Base-by-base conservation (phyloP, 2,113 vertebrate genomes). In the Nibea coibor region DNA sequence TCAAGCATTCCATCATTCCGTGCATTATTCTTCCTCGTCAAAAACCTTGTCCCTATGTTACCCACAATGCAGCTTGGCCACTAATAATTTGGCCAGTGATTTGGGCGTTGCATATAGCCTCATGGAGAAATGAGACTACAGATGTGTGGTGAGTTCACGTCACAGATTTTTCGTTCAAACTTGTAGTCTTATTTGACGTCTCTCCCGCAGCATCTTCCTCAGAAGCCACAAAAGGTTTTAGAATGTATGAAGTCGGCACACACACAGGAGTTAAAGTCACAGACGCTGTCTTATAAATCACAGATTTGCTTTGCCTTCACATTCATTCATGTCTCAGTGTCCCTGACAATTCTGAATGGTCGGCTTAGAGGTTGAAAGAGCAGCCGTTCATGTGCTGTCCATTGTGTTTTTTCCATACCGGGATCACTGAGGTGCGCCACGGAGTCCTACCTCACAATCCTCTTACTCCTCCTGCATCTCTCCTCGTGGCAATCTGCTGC, bases 401-500 rank as follows among this genome's bases (percentile, higher is more conserved):
- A 39, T 68, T 75, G 45, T 68, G 72, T 66, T 61, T 83, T 54
- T 19, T 22, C 17, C 31, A 63, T n/a, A 63, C 59, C 56, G 47
- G 72, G 43, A 77, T 85, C 50, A 54, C 75, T 61, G 78, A 57
- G 56, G 75, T 47, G 3, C 15, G 35, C 80, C 39, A 16, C 72
- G 74, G 67, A 72, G 72, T 66, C 65, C 48, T 58, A 63, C 81
- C 76, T 67, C 56, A n/a, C 47, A 48, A 35, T 65, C 58, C 35
- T 59, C 39, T 56, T 28, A 39, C 65, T 51, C 47, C 20, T 22
- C 26, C 75, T 19, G 42, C 79, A 66, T 76, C 75, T 63, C 62
- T 65, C 78, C 80, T 82, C 72, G 24, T 84, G 72, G 81, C 88
- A 88, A 59, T 82, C 43, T 45, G 85, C 84, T 92, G 87, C 85